A percentile compares a stretch with the other conserved stretches of the same genome.
phyloP scores from a whole-genome alignment of 1,140 invertebrate species.

The Pogonognathellus flavescens region DNA sequence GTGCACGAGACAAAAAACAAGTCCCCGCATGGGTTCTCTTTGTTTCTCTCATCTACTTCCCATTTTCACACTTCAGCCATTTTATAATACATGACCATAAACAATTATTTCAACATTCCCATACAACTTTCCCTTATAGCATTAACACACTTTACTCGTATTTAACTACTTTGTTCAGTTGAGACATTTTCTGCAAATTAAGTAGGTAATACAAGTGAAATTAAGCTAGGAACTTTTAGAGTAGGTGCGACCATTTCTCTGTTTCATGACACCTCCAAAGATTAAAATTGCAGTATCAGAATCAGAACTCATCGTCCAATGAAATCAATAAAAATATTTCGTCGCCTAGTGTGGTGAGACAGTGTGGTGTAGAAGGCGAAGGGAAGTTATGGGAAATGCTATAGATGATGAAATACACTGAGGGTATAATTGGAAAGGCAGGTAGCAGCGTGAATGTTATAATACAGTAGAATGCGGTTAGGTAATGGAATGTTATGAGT shows the following conservation, averaged over 20 bases:
- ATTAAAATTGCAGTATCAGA: too few relatives aligned
- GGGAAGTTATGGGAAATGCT: not conserved
- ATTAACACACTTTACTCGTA: too few relatives aligned
- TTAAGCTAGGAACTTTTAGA: too few relatives aligned
- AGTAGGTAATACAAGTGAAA: too few relatives aligned
- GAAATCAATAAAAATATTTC: too few relatives aligned
- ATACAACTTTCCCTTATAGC: not conserved
- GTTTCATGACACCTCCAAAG: too few relatives aligned
- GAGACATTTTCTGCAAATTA: too few relatives aligned
- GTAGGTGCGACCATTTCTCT: too few relatives aligned
- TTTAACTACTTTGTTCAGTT: too few relatives aligned
- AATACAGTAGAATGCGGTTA: not conserved
- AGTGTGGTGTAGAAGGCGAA: too few relatives aligned
- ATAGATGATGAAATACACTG: not conserved
- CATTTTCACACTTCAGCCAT: not conserved
- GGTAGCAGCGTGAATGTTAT: not conserved
- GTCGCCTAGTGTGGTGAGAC: too few relatives aligned
- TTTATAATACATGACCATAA: not conserved
- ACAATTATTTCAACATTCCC: not conserved
- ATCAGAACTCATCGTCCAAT: too few relatives aligned
- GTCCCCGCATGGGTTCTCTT: conserved; percentile 41
- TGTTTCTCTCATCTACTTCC: conserved; percentile 34
- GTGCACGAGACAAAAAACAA: not conserved
- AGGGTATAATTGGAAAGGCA: not conserved
- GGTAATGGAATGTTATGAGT: not conserved